A percentile compares a stretch with the other conserved stretches of the same genome.
Conservation (phyloP, 1,140 invertebrate genomes). For the Neoseiulus cucumeris region DNA sequence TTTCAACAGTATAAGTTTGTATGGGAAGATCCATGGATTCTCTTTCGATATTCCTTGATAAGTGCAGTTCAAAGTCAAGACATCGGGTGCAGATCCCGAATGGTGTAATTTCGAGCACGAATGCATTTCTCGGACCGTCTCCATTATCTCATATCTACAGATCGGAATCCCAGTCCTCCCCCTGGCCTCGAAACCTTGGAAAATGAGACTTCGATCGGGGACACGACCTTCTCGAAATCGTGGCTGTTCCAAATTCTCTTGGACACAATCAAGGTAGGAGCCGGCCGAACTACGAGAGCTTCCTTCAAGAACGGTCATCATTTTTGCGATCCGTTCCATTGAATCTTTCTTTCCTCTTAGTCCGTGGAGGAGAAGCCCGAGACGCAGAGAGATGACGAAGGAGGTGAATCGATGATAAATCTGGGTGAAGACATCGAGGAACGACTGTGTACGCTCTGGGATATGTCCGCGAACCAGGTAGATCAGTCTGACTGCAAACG, state of each 20-base stretch:
- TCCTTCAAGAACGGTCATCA: too few relatives aligned
- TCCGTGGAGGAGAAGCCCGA: too few relatives aligned
- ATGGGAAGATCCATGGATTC: too few relatives aligned
- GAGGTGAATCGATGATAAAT: not conserved
- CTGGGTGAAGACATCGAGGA: not conserved
- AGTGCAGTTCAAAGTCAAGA: too few relatives aligned
- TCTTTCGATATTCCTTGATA: too few relatives aligned
- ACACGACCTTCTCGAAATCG: not conserved
- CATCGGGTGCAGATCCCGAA: too few relatives aligned
- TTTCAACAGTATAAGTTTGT: too few relatives aligned
- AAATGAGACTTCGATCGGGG: not conserved
- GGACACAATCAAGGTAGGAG: not conserved
- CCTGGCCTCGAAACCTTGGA: not conserved
- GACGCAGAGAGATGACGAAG: not conserved
- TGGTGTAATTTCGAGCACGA: not conserved
- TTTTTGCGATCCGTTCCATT: too few relatives aligned
- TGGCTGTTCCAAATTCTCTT: not conserved
- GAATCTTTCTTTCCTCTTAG: too few relatives aligned
- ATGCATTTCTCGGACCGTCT: not conserved
- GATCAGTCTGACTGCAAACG: too few relatives aligned
- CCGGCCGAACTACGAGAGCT: too few relatives aligned
- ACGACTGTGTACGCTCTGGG: not conserved
- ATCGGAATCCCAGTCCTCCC: not conserved
- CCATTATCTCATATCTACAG: not conserved
- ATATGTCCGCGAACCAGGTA: constrained; percentile 1